Evolutionary conservation across 2,888 invertebrate species (phyloP).

Genomic region (Synergus japonicus): DNA sequence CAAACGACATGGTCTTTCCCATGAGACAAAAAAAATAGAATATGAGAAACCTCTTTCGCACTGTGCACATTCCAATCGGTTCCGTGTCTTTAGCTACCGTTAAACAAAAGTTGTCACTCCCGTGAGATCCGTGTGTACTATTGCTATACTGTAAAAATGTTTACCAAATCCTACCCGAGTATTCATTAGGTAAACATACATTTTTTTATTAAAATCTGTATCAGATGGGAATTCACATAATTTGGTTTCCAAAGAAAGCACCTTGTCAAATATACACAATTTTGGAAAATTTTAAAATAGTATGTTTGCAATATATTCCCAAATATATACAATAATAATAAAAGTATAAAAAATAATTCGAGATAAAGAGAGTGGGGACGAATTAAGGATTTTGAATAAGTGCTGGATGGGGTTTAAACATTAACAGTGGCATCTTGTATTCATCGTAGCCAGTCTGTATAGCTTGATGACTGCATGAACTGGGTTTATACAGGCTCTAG

Average conservation of each 20-base stretch:
- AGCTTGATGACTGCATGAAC: conserved; percentile 72
- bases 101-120: conserved; percentile 18
- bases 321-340: not conserved
- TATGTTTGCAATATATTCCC: no score
- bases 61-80: not conserved
- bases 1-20: not conserved
- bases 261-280: no score
- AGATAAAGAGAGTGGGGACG: not conserved
- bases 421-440: conserved; percentile 72
- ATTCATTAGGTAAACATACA: not conserved
- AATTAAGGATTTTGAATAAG: conserved; percentile 54
- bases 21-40: conserved; percentile 27
- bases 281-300: no score
- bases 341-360: not conserved
- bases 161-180: not conserved
- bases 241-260: not conserved
- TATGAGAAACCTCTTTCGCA: conserved; percentile 20
- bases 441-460: conserved; percentile 67
- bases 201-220: not conserved
- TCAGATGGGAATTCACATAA: not conserved
- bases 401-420: conserved; percentile 59
- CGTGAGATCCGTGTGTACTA: not conserved
- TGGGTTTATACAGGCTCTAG: conserved; percentile 70
- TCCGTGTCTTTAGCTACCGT: conserved; percentile 1
- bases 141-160: not conserved